A percentile compares a stretch with the other conserved stretches of the same genome.
phyloP scores from a whole-genome alignment of 1,140 invertebrate genomes.

The Chymomyza costata region DNA sequence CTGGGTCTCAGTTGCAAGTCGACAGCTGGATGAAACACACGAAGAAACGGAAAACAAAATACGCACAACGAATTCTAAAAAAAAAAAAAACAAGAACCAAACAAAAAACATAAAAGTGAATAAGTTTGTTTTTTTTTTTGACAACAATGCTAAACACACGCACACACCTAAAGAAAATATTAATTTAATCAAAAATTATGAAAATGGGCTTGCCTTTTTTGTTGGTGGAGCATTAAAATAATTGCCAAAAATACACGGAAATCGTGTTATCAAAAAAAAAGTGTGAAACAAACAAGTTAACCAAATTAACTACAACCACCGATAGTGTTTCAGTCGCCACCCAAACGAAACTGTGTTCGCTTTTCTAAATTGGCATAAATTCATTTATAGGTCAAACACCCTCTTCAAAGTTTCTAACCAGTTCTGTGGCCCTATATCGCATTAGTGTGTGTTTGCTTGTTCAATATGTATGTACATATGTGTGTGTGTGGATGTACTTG shows the following conservation, averaged over 20 bases:
- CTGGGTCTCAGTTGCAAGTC: constrained; percentile 54
- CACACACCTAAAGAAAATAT: constrained; percentile 1
- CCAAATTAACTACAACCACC: constrained; percentile 25
- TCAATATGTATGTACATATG: constrained; percentile 8
- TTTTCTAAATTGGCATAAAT: constrained; percentile 57
- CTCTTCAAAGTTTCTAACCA: constrained; percentile 26
- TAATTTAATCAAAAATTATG: constrained; percentile 16
- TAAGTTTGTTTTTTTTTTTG: no score
- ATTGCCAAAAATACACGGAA: neutral
- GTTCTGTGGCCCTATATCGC: constrained; percentile 9
- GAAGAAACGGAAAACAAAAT: constrained; percentile 41
- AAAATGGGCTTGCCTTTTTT: constrained; percentile 18
- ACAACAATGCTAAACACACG: constrained; percentile 11
- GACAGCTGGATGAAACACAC: constrained; percentile 57
- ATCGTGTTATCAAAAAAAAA: no score
- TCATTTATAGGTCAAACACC: constrained; percentile 66
- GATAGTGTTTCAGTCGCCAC: constrained; percentile 24
- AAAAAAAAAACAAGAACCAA: constrained; percentile 23
- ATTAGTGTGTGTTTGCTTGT: neutral
- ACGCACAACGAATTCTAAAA: constrained; percentile 16
- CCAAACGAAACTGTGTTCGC: constrained; percentile 15
- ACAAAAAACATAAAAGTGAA: constrained; percentile 30
- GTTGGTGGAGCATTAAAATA: neutral
- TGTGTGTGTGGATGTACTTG: constrained; percentile 24
- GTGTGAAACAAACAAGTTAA: constrained; percentile 4